These are phyloP conservation scores for Microcebus lehilahytsara DNA, from an alignment of 2,113 vertebrate genomes.

Conservation along the genomic window DNA sequence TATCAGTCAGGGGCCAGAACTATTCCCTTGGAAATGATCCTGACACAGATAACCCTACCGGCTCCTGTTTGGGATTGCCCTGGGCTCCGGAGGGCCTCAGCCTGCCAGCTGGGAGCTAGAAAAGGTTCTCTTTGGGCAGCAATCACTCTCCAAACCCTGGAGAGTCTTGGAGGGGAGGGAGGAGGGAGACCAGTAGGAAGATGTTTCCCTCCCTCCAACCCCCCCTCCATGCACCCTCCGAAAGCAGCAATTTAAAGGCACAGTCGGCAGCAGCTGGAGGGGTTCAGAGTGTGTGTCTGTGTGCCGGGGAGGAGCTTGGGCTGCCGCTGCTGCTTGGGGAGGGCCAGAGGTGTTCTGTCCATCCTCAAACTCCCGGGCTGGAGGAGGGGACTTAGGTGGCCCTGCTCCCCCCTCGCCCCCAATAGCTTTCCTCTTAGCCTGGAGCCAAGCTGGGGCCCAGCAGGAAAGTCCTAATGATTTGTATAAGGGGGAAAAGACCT, in stretches of 20 bases:
- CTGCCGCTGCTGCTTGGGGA: not conserved
- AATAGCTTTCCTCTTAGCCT: slow-evolving; percentile 43
- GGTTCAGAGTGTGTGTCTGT: not conserved
- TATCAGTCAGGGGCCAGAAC: slow-evolving; percentile 53
- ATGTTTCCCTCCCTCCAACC: slow-evolving; percentile 68
- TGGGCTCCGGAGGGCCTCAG: slow-evolving; percentile 42
- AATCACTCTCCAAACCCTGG: slow-evolving; percentile 62
- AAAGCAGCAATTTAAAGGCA: slow-evolving; percentile 78
- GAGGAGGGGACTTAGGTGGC: not conserved
- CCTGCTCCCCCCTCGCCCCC: not conserved
- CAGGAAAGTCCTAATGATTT: slow-evolving; percentile 34
- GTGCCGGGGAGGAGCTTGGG: slow-evolving; percentile 53
- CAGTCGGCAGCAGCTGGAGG: slow-evolving; percentile 65
- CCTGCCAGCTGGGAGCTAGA: not conserved
- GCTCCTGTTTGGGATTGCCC: not conserved
- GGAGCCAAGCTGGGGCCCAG: not conserved
- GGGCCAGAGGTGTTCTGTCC: slow-evolving; percentile 18
- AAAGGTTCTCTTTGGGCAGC: slow-evolving; percentile 64
- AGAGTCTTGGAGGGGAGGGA: slow-evolving; percentile 62
- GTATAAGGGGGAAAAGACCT: not conserved
- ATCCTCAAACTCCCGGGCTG: slow-evolving; percentile 22
- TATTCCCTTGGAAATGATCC: slow-evolving; percentile 54
- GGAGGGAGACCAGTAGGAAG: slow-evolving; percentile 57
- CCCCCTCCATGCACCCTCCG: slow-evolving; percentile 54
- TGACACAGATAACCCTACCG: slow-evolving; percentile 33